These are phyloP conservation scores for Phragmatobia fuliginosa DNA, from an alignment of 2,888 invertebrate species.

Conservation along the genomic window DNA sequence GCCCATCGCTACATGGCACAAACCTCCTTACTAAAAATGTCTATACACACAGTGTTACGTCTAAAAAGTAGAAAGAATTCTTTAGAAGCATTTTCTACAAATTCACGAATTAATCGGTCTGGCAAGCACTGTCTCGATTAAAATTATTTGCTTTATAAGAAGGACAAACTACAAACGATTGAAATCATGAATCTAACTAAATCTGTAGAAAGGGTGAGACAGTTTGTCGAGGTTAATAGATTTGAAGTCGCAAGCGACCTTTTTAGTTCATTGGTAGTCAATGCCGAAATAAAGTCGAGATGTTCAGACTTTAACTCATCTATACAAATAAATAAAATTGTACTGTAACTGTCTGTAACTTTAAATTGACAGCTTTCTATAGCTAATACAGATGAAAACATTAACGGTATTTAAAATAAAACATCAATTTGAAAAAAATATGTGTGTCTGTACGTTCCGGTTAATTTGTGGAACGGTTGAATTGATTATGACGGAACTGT, in stretches of 20 bases:
- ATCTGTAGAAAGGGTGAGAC: conserved; percentile 13
- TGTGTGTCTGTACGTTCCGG: too few species aligned
- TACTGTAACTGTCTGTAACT: too few species aligned
- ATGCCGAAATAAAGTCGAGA: conserved; percentile 35
- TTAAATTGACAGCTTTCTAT: too few species aligned
- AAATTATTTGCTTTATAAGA: conserved; percentile 41
- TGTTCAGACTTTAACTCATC: too few species aligned
- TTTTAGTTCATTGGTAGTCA: conserved; percentile 46
- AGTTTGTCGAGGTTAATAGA: conserved; percentile 28
- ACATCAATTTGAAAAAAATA: too few species aligned
- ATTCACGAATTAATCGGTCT: conserved; percentile 50
- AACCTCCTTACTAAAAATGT: background rate
- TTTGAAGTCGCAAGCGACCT: conserved; percentile 37
- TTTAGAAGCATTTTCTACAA: conserved; percentile 13
- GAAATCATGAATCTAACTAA: conserved; percentile 33
- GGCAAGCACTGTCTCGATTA: conserved; percentile 39
- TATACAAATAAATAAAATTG: too few species aligned
- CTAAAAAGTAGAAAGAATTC: conserved; percentile 30
- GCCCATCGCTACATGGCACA: too few species aligned
- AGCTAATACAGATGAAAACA: too few species aligned
- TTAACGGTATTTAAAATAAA: too few species aligned
- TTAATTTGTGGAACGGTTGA: too few species aligned
- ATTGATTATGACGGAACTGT: too few species aligned
- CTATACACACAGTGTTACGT: background rate
- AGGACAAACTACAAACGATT: conserved; percentile 24